Evolutionary conservation across 2,797 vertebrate genomes (phyloP).

Genomic region (Sandelia bainsii): DNA sequence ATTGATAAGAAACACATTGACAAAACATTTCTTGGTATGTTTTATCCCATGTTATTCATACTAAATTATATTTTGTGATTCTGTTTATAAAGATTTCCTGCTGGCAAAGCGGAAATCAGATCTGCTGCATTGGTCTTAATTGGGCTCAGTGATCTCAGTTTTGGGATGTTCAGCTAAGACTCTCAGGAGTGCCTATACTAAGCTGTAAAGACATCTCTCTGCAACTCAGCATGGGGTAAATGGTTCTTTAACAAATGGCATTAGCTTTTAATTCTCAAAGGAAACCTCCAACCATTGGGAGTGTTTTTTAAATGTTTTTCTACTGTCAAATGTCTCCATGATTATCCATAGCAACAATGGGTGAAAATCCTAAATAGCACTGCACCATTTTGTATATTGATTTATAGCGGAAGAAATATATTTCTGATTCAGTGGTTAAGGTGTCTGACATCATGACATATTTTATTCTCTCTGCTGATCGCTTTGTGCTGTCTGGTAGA

Average conservation of each 20-base stretch:
- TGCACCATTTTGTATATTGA: neutral
- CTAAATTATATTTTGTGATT: neutral
- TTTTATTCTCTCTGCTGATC: neutral
- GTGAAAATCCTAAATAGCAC: slow-evolving; percentile 16
- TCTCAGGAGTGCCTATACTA: slow-evolving; percentile 12
- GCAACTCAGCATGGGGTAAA: slow-evolving; percentile 34
- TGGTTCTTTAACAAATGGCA: slow-evolving; percentile 29
- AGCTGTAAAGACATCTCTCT: slow-evolving; percentile 29
- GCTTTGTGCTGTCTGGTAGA: slow-evolving; percentile 14
- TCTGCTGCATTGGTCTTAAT: slow-evolving; percentile 5
- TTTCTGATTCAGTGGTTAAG: slow-evolving; percentile 2
- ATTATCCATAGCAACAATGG: neutral
- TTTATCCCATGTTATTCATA: neutral
- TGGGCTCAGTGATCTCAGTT: slow-evolving; percentile 12
- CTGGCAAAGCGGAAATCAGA: slow-evolving; percentile 5
- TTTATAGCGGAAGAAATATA: neutral
- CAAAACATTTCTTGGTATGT: neutral
- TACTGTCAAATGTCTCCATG: slow-evolving; percentile 3
- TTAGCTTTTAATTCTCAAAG: slow-evolving; percentile 27
- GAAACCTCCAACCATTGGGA: slow-evolving; percentile 14
- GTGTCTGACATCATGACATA: neutral
- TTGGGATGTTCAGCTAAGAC: slow-evolving; percentile 8
- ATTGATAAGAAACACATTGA: neutral
- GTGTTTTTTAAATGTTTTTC: neutral
- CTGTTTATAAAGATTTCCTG: neutral